phyloP scores from a whole-genome alignment of 2,113 vertebrate species.

The Bufo bufo region DNA sequence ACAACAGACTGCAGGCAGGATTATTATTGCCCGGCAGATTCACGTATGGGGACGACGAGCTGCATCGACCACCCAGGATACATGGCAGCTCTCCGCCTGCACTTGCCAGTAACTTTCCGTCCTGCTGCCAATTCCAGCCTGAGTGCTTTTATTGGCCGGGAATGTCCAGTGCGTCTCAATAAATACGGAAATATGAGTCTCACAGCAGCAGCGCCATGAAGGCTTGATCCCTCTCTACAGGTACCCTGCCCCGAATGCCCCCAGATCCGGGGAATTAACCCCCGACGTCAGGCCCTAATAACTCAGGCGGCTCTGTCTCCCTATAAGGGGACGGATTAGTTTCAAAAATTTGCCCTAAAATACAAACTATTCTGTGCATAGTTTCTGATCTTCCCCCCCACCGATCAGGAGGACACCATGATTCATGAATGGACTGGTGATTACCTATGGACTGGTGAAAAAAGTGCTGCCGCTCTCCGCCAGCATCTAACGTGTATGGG shows the following conservation, averaged over 20 bases:
- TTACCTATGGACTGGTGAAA: too few species aligned
- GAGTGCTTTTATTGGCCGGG: constrained; percentile 25
- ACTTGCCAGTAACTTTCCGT: constrained; percentile 12
- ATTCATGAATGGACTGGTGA: too few species aligned
- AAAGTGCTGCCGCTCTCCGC: too few species aligned
- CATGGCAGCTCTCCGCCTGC: neutral
- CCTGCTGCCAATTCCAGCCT: neutral
- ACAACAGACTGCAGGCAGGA: too few species aligned
- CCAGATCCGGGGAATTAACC: neutral
- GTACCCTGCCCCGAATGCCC: neutral
- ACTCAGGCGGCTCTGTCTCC: too few species aligned
- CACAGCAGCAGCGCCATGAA: neutral
- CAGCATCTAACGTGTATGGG: too few species aligned
- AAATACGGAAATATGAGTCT: constrained; percentile 4
- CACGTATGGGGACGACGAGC: neutral
- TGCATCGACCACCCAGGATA: neutral
- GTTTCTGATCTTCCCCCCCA: too few species aligned
- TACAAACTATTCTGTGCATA: too few species aligned
- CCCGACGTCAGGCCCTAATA: neutral
- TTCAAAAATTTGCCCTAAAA: too few species aligned
- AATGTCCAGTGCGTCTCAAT: neutral
- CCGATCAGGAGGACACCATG: too few species aligned
- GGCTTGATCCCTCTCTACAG: neutral
- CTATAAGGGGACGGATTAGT: too few species aligned
- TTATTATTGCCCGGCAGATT: too few species aligned